A percentile compares a stretch with the other conserved stretches of the same genome.
These are phyloP conservation scores for Molorchus minor DNA, from an alignment of 2,888 invertebrate genomes.

Conservation along the genomic window DNA sequence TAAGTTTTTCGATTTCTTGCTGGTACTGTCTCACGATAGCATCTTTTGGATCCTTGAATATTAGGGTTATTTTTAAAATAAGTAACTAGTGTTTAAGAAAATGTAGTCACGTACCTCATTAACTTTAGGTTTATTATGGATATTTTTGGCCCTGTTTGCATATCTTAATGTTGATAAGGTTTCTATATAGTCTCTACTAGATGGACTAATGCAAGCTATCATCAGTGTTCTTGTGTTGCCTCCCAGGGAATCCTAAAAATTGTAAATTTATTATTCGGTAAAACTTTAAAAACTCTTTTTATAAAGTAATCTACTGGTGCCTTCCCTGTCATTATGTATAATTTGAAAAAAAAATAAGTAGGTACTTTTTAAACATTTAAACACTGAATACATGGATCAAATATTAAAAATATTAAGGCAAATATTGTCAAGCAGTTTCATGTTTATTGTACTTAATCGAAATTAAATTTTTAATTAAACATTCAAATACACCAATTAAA, in stretches of 20 bases:
- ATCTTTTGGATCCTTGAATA: conserved; percentile 80
- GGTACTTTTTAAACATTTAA: too few species aligned
- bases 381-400: too few species aligned
- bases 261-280: too few species aligned
- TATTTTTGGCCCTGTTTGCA: conserved; percentile 87
- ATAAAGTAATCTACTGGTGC: too few species aligned
- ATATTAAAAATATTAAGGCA: too few species aligned
- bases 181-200: conserved; percentile 85
- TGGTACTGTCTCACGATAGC: conserved; percentile 86
- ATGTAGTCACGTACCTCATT: conserved; percentile 68
- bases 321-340: too few species aligned
- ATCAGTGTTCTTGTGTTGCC: conserved; percentile 91
- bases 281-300: too few species aligned
- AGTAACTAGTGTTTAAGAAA: conserved; percentile 3
- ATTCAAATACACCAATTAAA: too few species aligned
- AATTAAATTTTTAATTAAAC: too few species aligned
- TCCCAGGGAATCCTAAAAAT: conserved; percentile 75
- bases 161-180: conserved; percentile 84
- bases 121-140: conserved; percentile 83
- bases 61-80: conserved; percentile 10
- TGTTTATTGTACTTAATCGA: too few species aligned
- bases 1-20: conserved; percentile 80
- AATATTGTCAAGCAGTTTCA: too few species aligned
- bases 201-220: conserved; percentile 86
- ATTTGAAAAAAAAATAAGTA: too few species aligned